These are phyloP conservation scores for Hippocampus mohnikei DNA, from an alignment of 2,113 vertebrate species.

Conservation along the genomic window DNA sequence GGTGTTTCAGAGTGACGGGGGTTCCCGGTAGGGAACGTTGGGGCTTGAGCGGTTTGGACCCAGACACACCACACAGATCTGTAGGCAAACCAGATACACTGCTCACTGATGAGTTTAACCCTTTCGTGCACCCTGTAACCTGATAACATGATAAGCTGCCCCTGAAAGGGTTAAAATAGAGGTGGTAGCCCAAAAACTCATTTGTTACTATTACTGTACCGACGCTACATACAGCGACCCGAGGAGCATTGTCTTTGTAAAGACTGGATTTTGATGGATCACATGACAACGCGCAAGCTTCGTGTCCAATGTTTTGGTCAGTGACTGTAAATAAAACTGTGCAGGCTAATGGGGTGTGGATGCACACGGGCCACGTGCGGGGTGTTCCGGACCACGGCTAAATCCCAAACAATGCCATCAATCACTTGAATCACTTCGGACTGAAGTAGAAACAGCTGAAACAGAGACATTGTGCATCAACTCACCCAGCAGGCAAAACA, in stretches of 20 bases:
- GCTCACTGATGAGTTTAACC: too few relatives aligned
- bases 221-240: not conserved
- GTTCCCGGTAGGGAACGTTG: constrained; percentile 85
- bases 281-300: not conserved
- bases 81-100: constrained; percentile 15
- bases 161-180: not conserved
- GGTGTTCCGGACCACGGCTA: constrained; percentile 7
- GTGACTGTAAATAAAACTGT: not conserved
- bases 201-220: not conserved
- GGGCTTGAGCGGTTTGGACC: constrained; percentile 78
- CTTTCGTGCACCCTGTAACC: too few relatives aligned
- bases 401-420: constrained; percentile 1
- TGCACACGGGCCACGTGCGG: not conserved
- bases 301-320: not conserved
- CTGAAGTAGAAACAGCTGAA: constrained; percentile 11
- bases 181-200: not conserved
- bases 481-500: not conserved
- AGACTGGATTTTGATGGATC: not conserved
- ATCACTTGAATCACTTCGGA: constrained; percentile 8
- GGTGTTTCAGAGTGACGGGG: constrained; percentile 78
- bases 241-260: not conserved
- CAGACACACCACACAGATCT: constrained; percentile 75
- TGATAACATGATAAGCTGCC: too few relatives aligned
- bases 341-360: not conserved
- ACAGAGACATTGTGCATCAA: constrained; percentile 10